phyloP scores from a whole-genome alignment of 64 coral and sea anemone genomes.

The Anthopleura sola region DNA sequence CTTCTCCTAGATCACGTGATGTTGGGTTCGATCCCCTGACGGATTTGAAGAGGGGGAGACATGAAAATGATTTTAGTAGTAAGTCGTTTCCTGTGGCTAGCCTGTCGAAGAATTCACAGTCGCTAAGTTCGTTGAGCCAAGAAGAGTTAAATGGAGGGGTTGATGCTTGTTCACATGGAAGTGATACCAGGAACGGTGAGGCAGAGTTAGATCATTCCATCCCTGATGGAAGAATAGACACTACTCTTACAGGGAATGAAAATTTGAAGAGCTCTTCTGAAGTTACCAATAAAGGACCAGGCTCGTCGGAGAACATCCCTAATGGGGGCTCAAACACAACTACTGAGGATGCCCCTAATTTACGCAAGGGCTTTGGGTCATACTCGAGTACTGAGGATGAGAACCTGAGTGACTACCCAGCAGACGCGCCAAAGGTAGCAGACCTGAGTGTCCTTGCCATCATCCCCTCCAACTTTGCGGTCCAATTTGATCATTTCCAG shows the following conservation, averaged over 20 bases:
- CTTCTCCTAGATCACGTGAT: background rate
- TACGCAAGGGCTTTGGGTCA: constrained; percentile 20
- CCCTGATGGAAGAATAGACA: background rate
- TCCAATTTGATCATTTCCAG: constrained; percentile 97
- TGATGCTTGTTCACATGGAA: background rate
- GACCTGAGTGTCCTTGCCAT: constrained; percentile 67
- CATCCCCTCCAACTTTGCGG: constrained; percentile 39
- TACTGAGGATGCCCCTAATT: constrained; percentile 38
- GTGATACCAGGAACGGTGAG: background rate
- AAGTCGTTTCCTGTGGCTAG: background rate
- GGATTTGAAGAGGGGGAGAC: background rate
- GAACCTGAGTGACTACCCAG: constrained; percentile 8
- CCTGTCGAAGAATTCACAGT: background rate
- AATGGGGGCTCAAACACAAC: background rate
- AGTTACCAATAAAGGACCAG: background rate
- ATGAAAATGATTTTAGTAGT: background rate
- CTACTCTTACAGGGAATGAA: background rate
- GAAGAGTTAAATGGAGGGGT: background rate
- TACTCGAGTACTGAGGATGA: constrained; percentile 37
- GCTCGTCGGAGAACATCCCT: background rate
- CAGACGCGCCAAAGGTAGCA: constrained; percentile 23
- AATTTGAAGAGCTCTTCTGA: background rate
- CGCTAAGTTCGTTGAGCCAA: background rate
- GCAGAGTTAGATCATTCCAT: background rate
- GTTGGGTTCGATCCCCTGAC: background rate